Conservation (phyloP, 2,888 invertebrate genomes). For the Pseudococcus jackbeardsleyi region DNA sequence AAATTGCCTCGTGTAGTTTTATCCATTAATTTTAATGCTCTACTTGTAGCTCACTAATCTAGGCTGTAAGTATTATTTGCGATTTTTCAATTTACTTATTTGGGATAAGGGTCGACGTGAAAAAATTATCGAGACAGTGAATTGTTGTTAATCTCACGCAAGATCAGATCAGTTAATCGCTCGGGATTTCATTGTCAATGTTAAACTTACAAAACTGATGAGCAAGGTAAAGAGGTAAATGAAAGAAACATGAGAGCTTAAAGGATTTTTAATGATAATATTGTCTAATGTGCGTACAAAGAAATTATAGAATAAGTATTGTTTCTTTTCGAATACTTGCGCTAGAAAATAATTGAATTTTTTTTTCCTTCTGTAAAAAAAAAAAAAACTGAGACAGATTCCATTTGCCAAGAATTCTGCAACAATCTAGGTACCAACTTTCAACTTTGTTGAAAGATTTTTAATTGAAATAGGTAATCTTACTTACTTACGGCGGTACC, state of each 20-base stretch:
- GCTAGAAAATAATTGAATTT: too few species aligned
- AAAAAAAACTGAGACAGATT: too few species aligned
- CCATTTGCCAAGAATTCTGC: too few species aligned
- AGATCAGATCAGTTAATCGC: background rate
- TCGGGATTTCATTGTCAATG: background rate
- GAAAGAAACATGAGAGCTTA: background rate
- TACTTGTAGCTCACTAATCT: background rate
- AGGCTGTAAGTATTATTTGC: background rate
- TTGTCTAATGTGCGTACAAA: too few species aligned
- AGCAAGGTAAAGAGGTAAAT: background rate
- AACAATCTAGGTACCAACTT: background rate
- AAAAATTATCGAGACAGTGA: background rate
- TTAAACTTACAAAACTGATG: background rate
- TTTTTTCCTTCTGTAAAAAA: too few species aligned
- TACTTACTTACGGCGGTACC: too few species aligned
- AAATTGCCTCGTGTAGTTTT: background rate
- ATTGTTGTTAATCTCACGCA: background rate
- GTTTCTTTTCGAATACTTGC: too few species aligned
- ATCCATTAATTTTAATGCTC: constrained; percentile 3
- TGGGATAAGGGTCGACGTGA: background rate
- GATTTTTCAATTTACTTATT: background rate
- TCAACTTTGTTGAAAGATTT: background rate
- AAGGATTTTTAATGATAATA: too few species aligned
- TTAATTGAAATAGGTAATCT: background rate
- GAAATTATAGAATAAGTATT: too few species aligned